Conservation (phyloP, 2,797 vertebrate genomes). For the Garrulus glandarius region DNA sequence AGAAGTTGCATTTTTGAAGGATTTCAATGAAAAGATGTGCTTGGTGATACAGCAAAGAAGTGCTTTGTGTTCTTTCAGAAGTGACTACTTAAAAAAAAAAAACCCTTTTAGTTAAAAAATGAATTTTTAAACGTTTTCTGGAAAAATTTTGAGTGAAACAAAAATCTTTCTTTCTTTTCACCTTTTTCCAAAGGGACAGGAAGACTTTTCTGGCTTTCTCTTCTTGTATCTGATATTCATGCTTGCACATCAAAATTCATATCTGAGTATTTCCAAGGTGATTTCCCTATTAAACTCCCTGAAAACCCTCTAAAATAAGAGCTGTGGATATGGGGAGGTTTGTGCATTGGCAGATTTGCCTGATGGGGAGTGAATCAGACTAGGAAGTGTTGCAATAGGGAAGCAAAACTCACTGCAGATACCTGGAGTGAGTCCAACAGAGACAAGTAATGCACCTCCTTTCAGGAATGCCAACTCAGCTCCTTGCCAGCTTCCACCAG, state of each 20-base stretch:
- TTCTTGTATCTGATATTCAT: not conserved
- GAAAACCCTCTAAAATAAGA: not conserved
- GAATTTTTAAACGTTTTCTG: not conserved
- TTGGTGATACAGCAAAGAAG: not conserved
- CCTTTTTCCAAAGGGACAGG: not conserved
- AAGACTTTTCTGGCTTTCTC: not conserved
- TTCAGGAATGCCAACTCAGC: not conserved
- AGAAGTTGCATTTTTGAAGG: not conserved
- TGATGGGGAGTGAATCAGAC: not conserved
- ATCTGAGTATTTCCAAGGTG: not conserved
- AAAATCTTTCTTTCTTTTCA: not conserved
- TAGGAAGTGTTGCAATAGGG: not conserved
- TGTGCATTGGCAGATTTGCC: not conserved
- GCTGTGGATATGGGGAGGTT: not conserved
- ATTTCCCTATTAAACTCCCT: not conserved
- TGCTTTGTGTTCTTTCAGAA: not conserved
- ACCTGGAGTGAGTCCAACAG: not conserved
- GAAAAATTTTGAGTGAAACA: not conserved
- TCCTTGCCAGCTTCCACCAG: not conserved
- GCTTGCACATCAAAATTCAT: not conserved
- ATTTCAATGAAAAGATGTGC: not conserved
- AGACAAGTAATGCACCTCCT: not conserved
- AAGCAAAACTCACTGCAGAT: constrained; percentile 10
- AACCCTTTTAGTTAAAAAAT: accelerated
- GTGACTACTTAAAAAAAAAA: accelerated